Conservation (phyloP, 2,113 vertebrate species). For the Chelonoidis abingdonii region DNA sequence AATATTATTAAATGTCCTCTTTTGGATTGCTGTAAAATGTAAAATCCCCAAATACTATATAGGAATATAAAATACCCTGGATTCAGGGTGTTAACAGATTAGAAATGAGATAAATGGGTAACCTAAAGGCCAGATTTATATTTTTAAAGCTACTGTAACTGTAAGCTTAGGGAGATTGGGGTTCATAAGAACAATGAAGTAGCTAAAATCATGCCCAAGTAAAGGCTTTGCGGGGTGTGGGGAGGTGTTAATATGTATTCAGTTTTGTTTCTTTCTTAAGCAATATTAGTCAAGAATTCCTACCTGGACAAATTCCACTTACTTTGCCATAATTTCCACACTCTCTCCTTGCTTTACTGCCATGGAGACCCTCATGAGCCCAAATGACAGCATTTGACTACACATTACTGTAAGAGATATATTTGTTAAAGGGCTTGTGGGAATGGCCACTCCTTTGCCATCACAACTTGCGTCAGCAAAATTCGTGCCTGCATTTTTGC, state of each 20-base stretch:
- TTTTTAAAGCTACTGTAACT: not conserved
- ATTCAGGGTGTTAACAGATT: not conserved
- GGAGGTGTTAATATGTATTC: conserved; percentile 15
- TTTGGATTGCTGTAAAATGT: not conserved
- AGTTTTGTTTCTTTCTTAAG: conserved; percentile 52
- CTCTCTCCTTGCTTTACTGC: conserved; percentile 55
- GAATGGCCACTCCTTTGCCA: not conserved
- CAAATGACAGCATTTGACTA: not conserved
- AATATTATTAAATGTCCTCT: not conserved
- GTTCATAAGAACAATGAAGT: not conserved
- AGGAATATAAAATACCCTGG: not conserved
- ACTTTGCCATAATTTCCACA: not conserved
- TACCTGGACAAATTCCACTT: conserved; percentile 54
- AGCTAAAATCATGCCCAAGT: not conserved
- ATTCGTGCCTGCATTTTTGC: not conserved
- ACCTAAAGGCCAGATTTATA: not conserved
- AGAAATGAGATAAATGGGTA: not conserved
- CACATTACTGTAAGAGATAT: not conserved
- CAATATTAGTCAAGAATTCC: conserved; percentile 37
- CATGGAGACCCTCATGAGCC: conserved; percentile 38
- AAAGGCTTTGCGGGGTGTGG: not conserved
- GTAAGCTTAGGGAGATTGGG: conserved; percentile 11
- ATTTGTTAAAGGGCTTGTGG: not conserved
- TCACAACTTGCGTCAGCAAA: not conserved
- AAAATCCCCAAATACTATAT: not conserved